A percentile compares a stretch with the other conserved stretches of the same genome.
These are phyloP conservation scores for Melanotaenia maccullochi DNA, from an alignment of 2,797 vertebrate species.

Conservation along the genomic window DNA sequence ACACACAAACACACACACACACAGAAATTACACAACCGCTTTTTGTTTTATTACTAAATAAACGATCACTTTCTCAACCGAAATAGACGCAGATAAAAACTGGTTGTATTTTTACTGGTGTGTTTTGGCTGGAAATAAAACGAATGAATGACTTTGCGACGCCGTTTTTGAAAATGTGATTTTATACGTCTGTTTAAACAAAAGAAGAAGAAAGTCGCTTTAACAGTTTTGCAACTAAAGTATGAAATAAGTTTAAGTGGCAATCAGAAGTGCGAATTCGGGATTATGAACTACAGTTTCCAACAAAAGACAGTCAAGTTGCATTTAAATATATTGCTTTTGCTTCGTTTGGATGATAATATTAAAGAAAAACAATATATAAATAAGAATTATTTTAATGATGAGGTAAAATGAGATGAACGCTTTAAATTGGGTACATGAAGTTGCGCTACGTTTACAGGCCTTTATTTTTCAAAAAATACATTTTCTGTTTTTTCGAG, in stretches of 20 bases:
- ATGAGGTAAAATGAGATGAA: conserved; percentile 2
- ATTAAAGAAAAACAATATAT: not conserved
- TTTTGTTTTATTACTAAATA: conserved; percentile 19
- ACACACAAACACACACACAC: not conserved
- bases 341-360: not conserved
- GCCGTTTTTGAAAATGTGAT: conserved; percentile 11
- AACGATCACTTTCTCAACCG: not conserved
- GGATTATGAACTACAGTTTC: conserved; percentile 9
- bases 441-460: conserved; percentile 20
- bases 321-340: not conserved
- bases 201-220: not conserved
- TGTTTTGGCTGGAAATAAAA: not conserved
- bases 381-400: not conserved
- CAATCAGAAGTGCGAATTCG: conserved; percentile 12
- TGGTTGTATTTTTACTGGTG: not conserved
- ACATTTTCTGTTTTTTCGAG: conserved; percentile 27
- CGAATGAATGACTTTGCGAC: not conserved
- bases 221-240: conserved; percentile 11
- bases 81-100: conserved; percentile 1
- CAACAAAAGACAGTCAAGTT: conserved; percentile 7
- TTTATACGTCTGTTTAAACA: not conserved
- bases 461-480: conserved; percentile 8
- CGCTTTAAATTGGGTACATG: conserved; percentile 22
- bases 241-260: conserved; percentile 45
- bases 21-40: conserved; percentile 1